A percentile compares a stretch with the other conserved stretches of the same genome.
These are phyloP conservation scores for Fregetta grallaria DNA, from an alignment of 2,113 vertebrate genomes.

Conservation along the genomic window DNA sequence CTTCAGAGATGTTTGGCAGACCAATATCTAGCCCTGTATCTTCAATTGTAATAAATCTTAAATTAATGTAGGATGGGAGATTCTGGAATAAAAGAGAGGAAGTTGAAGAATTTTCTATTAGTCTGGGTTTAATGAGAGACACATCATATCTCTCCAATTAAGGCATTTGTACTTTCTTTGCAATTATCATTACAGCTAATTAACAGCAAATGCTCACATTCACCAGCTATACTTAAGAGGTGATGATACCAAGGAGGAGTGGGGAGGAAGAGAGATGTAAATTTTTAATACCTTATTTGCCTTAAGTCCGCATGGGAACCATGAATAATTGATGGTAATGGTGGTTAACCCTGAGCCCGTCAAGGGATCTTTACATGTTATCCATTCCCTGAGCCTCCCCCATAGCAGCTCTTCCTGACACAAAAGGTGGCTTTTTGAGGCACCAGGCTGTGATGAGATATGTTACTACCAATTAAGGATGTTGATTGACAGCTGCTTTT, in stretches of 20 bases:
- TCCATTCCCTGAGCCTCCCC: neutral
- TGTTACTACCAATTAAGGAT: neutral
- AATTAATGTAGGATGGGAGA: neutral
- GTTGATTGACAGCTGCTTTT: neutral
- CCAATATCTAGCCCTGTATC: neutral
- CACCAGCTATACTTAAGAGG: neutral
- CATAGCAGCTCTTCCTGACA: neutral
- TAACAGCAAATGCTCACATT: constrained; percentile 25
- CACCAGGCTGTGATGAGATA: neutral
- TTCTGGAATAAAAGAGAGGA: neutral
- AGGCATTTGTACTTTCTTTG: neutral
- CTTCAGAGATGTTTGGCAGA: neutral
- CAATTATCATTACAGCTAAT: constrained; percentile 57
- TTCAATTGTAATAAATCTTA: neutral
- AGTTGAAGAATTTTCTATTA: neutral
- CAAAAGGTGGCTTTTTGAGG: neutral
- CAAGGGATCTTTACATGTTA: constrained; percentile 4
- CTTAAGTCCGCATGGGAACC: neutral
- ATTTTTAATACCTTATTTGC: constrained; percentile 27
- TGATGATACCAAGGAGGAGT: neutral
- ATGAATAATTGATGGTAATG: constrained; percentile 52
- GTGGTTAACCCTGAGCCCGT: constrained; percentile 18
- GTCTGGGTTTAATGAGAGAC: constrained; percentile 1
- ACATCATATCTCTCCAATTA: neutral
- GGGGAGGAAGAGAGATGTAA: neutral